Base-by-base conservation (phyloP, 2,888 invertebrate genomes). In the Drosophila incognita region DNA sequence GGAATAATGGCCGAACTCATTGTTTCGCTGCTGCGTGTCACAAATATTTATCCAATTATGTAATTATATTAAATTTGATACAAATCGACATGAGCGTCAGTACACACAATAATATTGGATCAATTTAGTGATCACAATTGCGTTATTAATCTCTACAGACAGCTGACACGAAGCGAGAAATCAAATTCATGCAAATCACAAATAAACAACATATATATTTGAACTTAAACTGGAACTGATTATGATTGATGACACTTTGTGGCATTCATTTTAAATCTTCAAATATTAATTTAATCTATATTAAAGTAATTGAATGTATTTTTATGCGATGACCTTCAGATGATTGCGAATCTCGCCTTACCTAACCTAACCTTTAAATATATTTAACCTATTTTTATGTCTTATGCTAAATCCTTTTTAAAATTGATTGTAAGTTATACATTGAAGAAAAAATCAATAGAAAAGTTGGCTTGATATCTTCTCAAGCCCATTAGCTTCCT, bases 11-110 rank as follows among this genome's bases (percentile, higher is more conserved):
- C 24, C 58, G 56, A 76, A 46, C 31, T 64, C 64, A 71, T 80
- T 81, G 81, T 80, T 68, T 62, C 56, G 56, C 33, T 62, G 69
- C 71, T 90, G 90, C 84, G 84, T 85, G 84, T 77, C 90, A 59
- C 73, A 79, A 74, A 90, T 85, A 80, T 86, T 88, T 85, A 85
- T 80, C 36, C 83, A 85, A 85, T 85, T 85, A 88, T 74, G 83
- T 79, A 86, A 85, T 85, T 90, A 85, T 86, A 68, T 58, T 36
- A 74, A 65, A 74, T 56, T 71, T 77, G 88, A 90, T 90, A 71
- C 74, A 71, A 90, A 86, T 80, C 81, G 85, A 87, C 85, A 72
- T 64, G 56, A 54, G 82, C 51, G 60, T 59, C 67, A 57, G 58
- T 48, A 36, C 54, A 58, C 18, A 42, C 53, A 77, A 63, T 63